Evolutionary conservation across 1,140 invertebrate species (phyloP).

Genomic region (Maniola jurtina): DNA sequence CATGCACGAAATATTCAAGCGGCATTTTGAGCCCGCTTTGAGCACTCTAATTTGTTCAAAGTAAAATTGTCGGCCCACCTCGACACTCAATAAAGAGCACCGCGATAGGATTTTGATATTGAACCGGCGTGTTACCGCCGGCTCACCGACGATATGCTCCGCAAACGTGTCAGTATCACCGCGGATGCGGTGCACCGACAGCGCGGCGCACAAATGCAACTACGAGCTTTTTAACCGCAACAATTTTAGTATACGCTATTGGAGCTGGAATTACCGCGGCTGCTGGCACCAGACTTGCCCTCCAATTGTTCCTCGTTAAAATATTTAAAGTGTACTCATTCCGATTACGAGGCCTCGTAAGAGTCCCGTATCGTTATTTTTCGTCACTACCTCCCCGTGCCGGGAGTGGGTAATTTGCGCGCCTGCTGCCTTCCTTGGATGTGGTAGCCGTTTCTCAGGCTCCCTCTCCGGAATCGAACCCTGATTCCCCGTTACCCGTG

Average conservation of each 20-base stretch:
- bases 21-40: slow-evolving; percentile 84
- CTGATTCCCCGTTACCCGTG: slow-evolving; percentile 88
- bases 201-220: slow-evolving; percentile 83
- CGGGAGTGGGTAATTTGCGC: slow-evolving; percentile 93
- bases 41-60: slow-evolving; percentile 93
- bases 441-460: slow-evolving; percentile 95
- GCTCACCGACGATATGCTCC: slow-evolving; percentile 71
- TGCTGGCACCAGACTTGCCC: slow-evolving; percentile 95
- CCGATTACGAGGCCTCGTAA: too few relatives aligned
- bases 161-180: slow-evolving; percentile 75
- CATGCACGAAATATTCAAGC: slow-evolving; percentile 89
- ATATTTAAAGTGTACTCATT: slow-evolving; percentile 88
- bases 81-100: slow-evolving; percentile 83
- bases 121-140: slow-evolving; percentile 60
- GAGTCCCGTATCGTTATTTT: too few relatives aligned
- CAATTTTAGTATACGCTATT: slow-evolving; percentile 94
- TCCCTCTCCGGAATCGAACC: slow-evolving; percentile 87
- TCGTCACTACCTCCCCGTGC: slow-evolving; percentile 35
- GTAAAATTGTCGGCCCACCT: slow-evolving; percentile 81
- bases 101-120: slow-evolving; percentile 76
- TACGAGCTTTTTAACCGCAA: slow-evolving; percentile 89
- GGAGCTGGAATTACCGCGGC: slow-evolving; percentile 95
- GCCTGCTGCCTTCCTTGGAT: slow-evolving; percentile 95
- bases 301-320: slow-evolving; percentile 93
- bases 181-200: slow-evolving; percentile 80